A percentile compares a stretch with the other conserved stretches of the same genome.
Evolutionary conservation across 2,113 vertebrate genomes (phyloP).

Genomic region (Hippocampus comes): DNA sequence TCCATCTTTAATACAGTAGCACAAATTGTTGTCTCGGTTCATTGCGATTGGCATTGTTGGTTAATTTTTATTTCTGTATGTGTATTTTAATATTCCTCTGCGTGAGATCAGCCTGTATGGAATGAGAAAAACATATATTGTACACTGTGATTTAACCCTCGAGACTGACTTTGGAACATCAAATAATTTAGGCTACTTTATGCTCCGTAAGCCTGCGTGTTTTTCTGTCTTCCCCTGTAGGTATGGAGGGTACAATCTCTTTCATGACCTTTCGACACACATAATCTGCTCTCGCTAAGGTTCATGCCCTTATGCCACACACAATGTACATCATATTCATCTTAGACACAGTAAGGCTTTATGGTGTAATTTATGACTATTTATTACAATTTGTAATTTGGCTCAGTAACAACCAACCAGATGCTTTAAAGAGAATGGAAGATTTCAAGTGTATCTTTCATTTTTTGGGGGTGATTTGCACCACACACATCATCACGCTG

Average conservation of each 20-base stretch:
- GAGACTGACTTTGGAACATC: slow-evolving; percentile 19
- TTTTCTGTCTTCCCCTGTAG: slow-evolving; percentile 11
- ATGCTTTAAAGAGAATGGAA: slow-evolving; percentile 9
- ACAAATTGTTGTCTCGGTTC: slow-evolving; percentile 9
- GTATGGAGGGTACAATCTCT: not conserved
- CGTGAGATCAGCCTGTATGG: slow-evolving; percentile 20
- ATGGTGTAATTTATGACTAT: slow-evolving; percentile 18
- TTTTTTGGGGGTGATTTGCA: slow-evolving; percentile 2
- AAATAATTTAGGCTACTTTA: slow-evolving; percentile 31
- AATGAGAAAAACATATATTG: slow-evolving; percentile 23
- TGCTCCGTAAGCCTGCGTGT: slow-evolving; percentile 37
- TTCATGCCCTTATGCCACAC: slow-evolving; percentile 21
- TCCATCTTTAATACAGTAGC: slow-evolving; percentile 31
- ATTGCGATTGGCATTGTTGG: slow-evolving; percentile 9
- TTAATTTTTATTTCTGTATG: slow-evolving; percentile 30
- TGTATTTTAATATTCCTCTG: slow-evolving; percentile 42
- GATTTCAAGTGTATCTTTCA: slow-evolving; percentile 22
- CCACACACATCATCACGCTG: not conserved
- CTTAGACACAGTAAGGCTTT: slow-evolving; percentile 17
- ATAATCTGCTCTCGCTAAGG: slow-evolving; percentile 7
- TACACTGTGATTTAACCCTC: slow-evolving; percentile 26
- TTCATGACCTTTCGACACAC: not conserved
- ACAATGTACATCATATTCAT: slow-evolving; percentile 12
- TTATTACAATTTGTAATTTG: slow-evolving; percentile 19
- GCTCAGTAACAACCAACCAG: slow-evolving; percentile 10